These are phyloP conservation scores for Drosophila rufa DNA, from an alignment of 1,140 invertebrate species.

Conservation along the genomic window DNA sequence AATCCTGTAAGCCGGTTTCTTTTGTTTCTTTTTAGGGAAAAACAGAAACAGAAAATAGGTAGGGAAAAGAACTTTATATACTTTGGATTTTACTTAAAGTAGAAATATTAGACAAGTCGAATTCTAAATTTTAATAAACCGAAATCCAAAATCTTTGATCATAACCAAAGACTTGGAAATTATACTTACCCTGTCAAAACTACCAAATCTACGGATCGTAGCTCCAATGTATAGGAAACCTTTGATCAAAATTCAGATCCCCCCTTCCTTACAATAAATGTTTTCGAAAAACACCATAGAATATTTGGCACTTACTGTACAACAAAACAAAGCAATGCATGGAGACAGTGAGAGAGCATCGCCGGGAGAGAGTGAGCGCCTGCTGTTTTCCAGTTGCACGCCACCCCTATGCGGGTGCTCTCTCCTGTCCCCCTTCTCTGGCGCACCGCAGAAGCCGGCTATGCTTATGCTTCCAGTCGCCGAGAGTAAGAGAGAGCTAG, in stretches of 20 bases:
- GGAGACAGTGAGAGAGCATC: constrained; percentile 30
- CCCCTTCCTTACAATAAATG: neutral
- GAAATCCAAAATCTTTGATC: neutral
- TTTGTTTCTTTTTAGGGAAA: neutral
- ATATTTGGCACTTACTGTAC: constrained; percentile 81
- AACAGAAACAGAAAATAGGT: neutral
- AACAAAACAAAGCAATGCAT: constrained; percentile 48
- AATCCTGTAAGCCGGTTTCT: constrained; percentile 27
- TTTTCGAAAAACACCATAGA: constrained; percentile 27
- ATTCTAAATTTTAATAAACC: neutral
- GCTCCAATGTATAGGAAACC: neutral
- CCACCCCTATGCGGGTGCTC: constrained; percentile 39
- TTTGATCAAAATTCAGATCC: neutral
- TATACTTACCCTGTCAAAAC: neutral
- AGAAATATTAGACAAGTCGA: neutral
- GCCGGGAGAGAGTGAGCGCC: constrained; percentile 23
- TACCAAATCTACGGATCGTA: neutral
- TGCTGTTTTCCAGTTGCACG: constrained; percentile 31
- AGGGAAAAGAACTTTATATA: neutral
- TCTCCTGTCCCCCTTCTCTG: neutral
- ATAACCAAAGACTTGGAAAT: neutral
- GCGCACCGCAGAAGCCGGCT: constrained; percentile 8
- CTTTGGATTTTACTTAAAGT: neutral
- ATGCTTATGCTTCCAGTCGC: neutral
- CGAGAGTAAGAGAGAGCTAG: neutral